Evolutionary conservation across 2,888 invertebrate species (phyloP), one percentile per base, ranked within the genome.

Genomic region (Andrena chrysosceles): DNA sequence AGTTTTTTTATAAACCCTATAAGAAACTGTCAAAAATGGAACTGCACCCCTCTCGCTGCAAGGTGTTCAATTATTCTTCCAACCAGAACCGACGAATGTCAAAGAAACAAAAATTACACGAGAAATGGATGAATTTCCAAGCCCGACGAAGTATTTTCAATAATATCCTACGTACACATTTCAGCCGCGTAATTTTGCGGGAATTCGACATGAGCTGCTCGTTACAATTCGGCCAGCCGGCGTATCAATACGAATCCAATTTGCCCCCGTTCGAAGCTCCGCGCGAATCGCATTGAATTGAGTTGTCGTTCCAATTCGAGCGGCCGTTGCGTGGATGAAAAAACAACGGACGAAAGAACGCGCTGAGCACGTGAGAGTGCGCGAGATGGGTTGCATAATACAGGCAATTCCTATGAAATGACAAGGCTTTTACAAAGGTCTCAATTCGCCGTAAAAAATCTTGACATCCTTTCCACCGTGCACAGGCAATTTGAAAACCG

Each of bases 381-480:
- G 52, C 62, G 52, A 62, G 26, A 33, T 20, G 31, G 64, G 60
- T 84, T 84, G 62, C 85, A 76, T 76, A 84, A 84, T 72, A 81
- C 64, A 23, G 59, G 72, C 66, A 77, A 84, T 85, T 77, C 81
- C 81, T 74, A 71, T 71, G 81, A 85, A 85, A 85, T 71, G 81
- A 85, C 81, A 77, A 85, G 84, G 81, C 81, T 85, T 80, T 76
- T 84, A 73, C 80, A 84, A 56, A 84, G 64, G 79, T 84, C 74
- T 84, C 85, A 26, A 73, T 76, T 64, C 69, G 62, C 73, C 73
- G 80, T 70, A 76, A 80, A 42, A 42, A 84, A 84, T 84, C 84
- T 84, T 84, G 84, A 84, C 84, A 84, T 84, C 85, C 72, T 84
- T 84, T 84, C 80, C 84, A 84, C 73, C 62, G 60, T 31, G 69